A percentile compares a stretch with the other conserved stretches of the same genome.
phyloP scores from a whole-genome alignment of 2,113 vertebrate species.

The Thomomys bottae region DNA sequence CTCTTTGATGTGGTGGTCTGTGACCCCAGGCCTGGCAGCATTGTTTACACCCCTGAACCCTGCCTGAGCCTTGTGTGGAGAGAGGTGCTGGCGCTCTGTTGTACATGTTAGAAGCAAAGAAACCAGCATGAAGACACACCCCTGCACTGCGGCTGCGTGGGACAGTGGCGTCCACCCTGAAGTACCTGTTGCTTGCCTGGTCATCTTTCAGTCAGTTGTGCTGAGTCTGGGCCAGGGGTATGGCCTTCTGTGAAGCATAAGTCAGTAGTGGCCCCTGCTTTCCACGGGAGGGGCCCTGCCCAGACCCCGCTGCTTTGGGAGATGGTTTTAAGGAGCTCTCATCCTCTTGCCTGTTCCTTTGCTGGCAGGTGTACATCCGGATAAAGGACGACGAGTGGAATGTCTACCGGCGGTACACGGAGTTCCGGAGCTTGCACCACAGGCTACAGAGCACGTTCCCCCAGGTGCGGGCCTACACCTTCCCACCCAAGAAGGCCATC shows the following conservation, averaged over 20 bases:
- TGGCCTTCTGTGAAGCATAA: neutral
- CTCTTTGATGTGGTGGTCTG: rapidly evolving
- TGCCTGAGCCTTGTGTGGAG: neutral
- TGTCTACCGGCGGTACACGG: slow-evolving; percentile 95
- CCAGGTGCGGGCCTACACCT: slow-evolving; percentile 93
- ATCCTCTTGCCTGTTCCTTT: slow-evolving; percentile 8
- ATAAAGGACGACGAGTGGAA: slow-evolving; percentile 99
- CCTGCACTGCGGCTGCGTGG: neutral
- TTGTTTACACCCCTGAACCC: rapidly evolving
- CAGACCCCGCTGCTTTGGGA: neutral
- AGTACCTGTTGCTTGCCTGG: too few relatives aligned
- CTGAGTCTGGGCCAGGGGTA: neutral
- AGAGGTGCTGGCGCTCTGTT: neutral
- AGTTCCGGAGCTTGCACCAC: slow-evolving; percentile 95
- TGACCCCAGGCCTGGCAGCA: rapidly evolving
- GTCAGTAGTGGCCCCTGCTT: neutral
- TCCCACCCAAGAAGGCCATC: slow-evolving; percentile 98
- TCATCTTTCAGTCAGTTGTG: neutral
- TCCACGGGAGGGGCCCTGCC: rapidly evolving
- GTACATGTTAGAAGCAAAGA: neutral
- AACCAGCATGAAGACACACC: rapidly evolving
- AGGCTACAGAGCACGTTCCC: slow-evolving; percentile 91
- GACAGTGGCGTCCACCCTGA: rapidly evolving
- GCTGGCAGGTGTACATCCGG: slow-evolving; percentile 94
- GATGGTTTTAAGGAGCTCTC: neutral